Evolutionary conservation across 2,113 vertebrate species (phyloP).

Genomic region (Psittacara wagleri): DNA sequence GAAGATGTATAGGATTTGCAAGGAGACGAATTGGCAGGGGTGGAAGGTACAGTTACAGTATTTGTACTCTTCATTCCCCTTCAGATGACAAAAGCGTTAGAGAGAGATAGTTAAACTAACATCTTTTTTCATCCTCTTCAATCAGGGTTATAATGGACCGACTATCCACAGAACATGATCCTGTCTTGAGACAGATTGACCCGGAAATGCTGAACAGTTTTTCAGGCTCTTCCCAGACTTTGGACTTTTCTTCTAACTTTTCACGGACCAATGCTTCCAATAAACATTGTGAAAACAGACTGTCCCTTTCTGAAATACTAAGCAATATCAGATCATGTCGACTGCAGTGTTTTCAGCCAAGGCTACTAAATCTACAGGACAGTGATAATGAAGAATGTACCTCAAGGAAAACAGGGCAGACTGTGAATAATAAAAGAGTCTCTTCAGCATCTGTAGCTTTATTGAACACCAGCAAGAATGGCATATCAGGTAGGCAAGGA

Average conservation of each 20-base stretch:
- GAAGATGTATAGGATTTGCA: constrained; percentile 85
- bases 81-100: background rate
- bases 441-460: constrained; percentile 79
- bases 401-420: constrained; percentile 81
- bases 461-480: constrained; percentile 82
- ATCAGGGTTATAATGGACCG: constrained; percentile 89
- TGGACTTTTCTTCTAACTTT: constrained; percentile 79
- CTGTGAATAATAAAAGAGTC: constrained; percentile 79
- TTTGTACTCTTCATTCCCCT: background rate
- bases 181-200: constrained; percentile 83
- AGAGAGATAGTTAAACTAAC: background rate
- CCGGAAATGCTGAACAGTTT: constrained; percentile 82
- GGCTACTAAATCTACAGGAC: constrained; percentile 78
- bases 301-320: constrained; percentile 86
- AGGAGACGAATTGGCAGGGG: constrained; percentile 88
- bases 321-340: constrained; percentile 91
- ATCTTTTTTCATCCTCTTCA: background rate
- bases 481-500: constrained; percentile 81
- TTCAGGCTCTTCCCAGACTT: constrained; percentile 79
- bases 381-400: constrained; percentile 80
- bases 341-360: constrained; percentile 90
- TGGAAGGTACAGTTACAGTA: constrained; percentile 78
- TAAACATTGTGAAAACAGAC: constrained; percentile 85
- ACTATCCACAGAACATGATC: constrained; percentile 83
- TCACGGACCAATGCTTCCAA: constrained; percentile 86